Conservation (phyloP, 2,888 invertebrate genomes). For the Heterodera filipjevi region DNA sequence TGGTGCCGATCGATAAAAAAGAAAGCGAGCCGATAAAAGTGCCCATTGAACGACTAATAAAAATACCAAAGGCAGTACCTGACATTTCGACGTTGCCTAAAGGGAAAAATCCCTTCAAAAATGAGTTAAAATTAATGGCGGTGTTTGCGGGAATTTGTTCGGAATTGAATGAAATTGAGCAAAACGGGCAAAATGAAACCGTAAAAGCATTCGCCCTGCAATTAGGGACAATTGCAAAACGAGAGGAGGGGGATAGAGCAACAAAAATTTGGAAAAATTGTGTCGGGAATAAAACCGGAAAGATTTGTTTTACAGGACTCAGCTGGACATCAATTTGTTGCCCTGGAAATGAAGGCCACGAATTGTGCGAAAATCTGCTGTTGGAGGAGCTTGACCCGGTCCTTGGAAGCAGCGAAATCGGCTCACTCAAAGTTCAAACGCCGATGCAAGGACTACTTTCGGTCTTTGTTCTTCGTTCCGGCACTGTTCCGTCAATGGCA, state of each 20-base stretch:
- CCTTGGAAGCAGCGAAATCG: background rate
- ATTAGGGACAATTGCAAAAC: background rate
- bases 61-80: conserved; percentile 8
- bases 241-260: background rate
- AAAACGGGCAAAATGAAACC: too few species aligned
- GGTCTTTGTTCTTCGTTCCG: background rate
- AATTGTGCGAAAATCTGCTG: background rate
- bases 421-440: background rate
- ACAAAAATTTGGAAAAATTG: background rate
- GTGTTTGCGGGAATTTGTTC: background rate
- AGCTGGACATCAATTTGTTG: background rate
- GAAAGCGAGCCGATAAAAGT: conserved; percentile 9
- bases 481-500: background rate
- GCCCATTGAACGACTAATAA: conserved; percentile 1
- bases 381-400: background rate
- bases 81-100: background rate
- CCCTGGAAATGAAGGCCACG: background rate
- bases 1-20: conserved; percentile 12
- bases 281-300: background rate
- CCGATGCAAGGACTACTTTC: background rate
- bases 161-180: too few species aligned
- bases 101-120: conserved; percentile 24
- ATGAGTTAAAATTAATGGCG: background rate
- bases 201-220: background rate
- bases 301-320: background rate